Base-by-base conservation (phyloP, 2,113 vertebrate genomes). In the Gymnarchus niloticus region DNA sequence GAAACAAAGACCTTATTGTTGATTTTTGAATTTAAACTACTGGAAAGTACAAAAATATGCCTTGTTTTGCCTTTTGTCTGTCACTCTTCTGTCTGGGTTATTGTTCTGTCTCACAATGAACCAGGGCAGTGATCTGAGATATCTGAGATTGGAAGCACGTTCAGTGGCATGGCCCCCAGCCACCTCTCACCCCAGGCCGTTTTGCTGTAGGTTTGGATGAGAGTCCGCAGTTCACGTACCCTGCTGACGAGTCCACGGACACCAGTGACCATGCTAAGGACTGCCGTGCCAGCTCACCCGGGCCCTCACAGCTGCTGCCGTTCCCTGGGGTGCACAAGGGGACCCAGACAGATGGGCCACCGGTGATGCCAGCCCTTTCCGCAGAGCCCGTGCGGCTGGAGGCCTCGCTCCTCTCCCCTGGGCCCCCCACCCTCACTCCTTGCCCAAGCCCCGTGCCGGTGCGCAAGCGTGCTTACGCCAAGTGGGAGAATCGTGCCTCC, bases 401-500 rank as follows among this genome's bases (percentile, higher is more conserved):
- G 69, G 92, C 93, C 2, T 87, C 92, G n/a, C 87, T 92, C 25
- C 88, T 93, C n/a, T 83, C 89, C 81, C 93, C 91, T 6, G 86
- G 90, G 10, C 56, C 92, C 0, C 91, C 95, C 10, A 85, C 93
- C 0, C 89, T 93, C n/a, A 92, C 94, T 54, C 94, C 94, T 0
- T 96, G 96, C 69, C 96, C 96, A 80, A 99, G 96, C 91, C 97
- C 98, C 0, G 46, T 97, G 85, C 92, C 95, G 25, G 90, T 95
- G 85, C 95, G 96, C 56, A 98, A 93, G 91, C 94, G 96, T 80
- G 93, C 96, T 0, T 99, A 96, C 85, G 97, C 95, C 89, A 97
- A 96, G 90, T 99, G 97, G 96, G 97, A 99, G 88, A 99, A 98
- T 92, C 95, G 96, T 89, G 95, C 95, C 5, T 96, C 95, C 56